These are phyloP conservation scores for Cyrtonyx montezumae DNA, from an alignment of 2,113 vertebrate species.

Conservation along the genomic window DNA sequence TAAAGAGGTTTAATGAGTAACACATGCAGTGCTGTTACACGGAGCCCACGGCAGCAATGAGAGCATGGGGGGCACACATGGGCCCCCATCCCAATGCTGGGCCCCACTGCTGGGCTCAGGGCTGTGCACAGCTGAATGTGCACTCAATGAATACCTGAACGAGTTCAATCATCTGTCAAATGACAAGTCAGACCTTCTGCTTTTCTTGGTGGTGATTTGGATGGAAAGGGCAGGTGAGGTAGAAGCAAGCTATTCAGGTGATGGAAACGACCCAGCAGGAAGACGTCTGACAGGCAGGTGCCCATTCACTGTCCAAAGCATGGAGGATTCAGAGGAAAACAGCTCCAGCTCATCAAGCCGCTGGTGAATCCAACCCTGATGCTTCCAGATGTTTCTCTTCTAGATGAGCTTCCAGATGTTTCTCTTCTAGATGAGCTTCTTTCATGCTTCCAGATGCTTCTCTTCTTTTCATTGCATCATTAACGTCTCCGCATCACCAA, in stretches of 20 bases:
- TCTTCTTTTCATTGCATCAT: rapidly evolving
- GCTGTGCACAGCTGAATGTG: not conserved
- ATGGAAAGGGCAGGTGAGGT: slow-evolving; percentile 15
- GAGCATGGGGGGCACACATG: no score
- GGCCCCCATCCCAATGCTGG: no score
- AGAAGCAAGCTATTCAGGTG: not conserved
- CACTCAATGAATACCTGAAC: not conserved
- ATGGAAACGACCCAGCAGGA: not conserved
- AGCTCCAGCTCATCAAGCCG: not conserved
- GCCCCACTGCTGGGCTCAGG: no score
- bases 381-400: not conserved
- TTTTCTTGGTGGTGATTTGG: not conserved
- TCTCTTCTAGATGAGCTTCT: no score
- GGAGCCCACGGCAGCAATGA: not conserved
- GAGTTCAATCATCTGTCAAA: slow-evolving; percentile 19
- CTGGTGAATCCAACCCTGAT: not conserved
- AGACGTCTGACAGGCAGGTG: not conserved
- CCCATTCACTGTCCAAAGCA: not conserved
- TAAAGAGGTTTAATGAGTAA: not conserved
- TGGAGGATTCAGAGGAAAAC: not conserved
- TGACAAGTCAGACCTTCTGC: not conserved
- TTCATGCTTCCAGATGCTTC: not conserved
- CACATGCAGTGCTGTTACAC: not conserved
- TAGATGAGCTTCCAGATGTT: not conserved
- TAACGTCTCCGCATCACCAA: not conserved